These are phyloP conservation scores for Phyllostomus discolor DNA, from an alignment of 2,113 vertebrate species.

Conservation along the genomic window DNA sequence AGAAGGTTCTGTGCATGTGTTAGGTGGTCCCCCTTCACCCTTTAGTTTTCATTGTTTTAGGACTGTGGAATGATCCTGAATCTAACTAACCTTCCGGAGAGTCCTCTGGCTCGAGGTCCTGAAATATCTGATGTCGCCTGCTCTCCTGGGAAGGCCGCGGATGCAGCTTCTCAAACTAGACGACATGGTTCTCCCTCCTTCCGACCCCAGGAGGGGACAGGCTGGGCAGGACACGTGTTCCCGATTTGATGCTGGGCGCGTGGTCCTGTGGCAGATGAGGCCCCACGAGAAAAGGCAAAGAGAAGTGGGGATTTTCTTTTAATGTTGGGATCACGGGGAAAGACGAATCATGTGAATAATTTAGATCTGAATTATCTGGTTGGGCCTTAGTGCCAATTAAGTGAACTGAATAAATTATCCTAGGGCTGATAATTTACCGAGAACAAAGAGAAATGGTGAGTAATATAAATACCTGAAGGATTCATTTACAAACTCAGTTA, in stretches of 20 bases:
- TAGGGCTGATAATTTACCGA: constrained; percentile 30
- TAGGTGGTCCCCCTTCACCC: not conserved
- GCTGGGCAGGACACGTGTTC: not conserved
- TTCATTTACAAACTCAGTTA: constrained; percentile 64
- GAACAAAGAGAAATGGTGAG: constrained; percentile 43
- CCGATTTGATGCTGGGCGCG: not conserved
- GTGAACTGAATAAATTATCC: constrained; percentile 45
- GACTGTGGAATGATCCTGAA: not conserved
- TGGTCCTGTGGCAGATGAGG: not conserved
- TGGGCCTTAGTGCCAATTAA: constrained; percentile 40
- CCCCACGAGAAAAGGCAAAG: not conserved
- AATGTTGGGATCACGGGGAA: constrained; percentile 32
- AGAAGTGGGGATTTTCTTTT: not conserved
- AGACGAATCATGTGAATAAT: constrained; percentile 53
- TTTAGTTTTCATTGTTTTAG: not conserved
- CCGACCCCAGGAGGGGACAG: not conserved
- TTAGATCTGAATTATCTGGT: constrained; percentile 44
- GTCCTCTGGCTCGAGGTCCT: not conserved
- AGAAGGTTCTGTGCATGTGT: not conserved
- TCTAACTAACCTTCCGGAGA: not conserved
- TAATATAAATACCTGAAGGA: constrained; percentile 59
- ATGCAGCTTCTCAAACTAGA: not conserved
- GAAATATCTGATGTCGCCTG: not conserved
- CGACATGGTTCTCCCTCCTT: not conserved
- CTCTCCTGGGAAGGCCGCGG: not conserved